phyloP scores from a whole-genome alignment of 2,797 vertebrate species.

The Macroramphosus scolopax region DNA sequence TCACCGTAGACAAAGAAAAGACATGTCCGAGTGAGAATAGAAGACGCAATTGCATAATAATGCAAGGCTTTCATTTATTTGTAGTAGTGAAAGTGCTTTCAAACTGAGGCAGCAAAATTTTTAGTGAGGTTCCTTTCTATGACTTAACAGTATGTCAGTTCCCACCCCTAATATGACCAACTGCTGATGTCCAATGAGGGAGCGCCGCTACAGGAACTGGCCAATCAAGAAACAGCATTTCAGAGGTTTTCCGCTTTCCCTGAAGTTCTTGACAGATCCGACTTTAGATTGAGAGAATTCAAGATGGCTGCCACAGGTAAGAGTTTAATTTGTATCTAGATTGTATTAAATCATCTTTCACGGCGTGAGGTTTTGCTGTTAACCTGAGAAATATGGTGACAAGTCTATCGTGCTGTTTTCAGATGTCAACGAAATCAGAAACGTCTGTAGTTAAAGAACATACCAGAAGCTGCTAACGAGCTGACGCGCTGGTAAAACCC shows the following conservation, averaged over 20 bases:
- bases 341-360: constrained; percentile 15
- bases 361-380: background rate
- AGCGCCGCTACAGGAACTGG: constrained; percentile 6
- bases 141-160: too few relatives aligned
- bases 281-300: constrained; percentile 79
- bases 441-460: constrained; percentile 4
- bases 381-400: too few relatives aligned
- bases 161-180: constrained; percentile 48
- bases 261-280: constrained; percentile 78
- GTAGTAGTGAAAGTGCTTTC: too few relatives aligned
- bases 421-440: background rate
- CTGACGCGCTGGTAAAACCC: constrained; percentile 47
- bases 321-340: constrained; percentile 64
- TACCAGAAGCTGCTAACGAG: constrained; percentile 25
- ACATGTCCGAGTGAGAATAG: too few relatives aligned
- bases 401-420: background rate
- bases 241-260: constrained; percentile 71
- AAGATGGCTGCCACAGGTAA: constrained; percentile 85
- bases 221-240: constrained; percentile 66
- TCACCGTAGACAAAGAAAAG: too few relatives aligned
- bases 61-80: too few relatives aligned
- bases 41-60: too few relatives aligned
- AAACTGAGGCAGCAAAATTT: too few relatives aligned
- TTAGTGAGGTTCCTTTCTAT: too few relatives aligned
- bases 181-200: constrained; percentile 64